Evolutionary conservation across 2,113 vertebrate genomes (phyloP).

Genomic region (Noturus placidus): DNA sequence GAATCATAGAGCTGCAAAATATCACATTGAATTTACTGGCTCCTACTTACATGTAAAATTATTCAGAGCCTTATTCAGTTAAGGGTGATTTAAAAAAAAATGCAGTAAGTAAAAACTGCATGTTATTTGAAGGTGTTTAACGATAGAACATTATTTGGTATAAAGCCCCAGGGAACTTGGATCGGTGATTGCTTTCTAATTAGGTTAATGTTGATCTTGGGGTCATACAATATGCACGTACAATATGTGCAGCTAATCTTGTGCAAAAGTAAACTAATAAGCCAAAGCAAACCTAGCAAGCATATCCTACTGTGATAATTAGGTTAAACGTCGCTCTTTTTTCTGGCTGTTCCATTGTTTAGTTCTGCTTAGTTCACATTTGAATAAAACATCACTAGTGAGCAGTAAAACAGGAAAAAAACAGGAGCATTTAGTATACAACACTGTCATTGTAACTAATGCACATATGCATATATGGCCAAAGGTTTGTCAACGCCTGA

Average conservation of each 20-base stretch:
- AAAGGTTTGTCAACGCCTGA: neutral
- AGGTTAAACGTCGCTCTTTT: neutral
- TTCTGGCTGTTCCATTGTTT: neutral
- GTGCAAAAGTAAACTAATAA: conserved; percentile 26
- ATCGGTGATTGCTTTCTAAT: conserved; percentile 22
- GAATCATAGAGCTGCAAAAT: neutral
- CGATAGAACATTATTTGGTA: neutral
- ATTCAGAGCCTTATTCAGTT: conserved; percentile 15
- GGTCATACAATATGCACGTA: conserved; percentile 22
- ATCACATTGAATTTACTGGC: neutral
- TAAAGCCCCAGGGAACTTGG: conserved; percentile 10
- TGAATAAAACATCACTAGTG: neutral
- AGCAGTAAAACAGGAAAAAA: neutral
- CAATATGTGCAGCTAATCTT: conserved; percentile 22
- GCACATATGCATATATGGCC: neutral
- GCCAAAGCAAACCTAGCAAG: neutral
- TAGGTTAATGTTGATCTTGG: conserved; percentile 16
- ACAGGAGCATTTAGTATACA: neutral
- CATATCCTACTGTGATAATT: conserved; percentile 15
- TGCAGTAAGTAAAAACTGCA: neutral
- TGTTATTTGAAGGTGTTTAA: conserved; percentile 7
- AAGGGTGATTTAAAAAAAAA: neutral
- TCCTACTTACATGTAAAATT: neutral
- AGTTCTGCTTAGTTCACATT: neutral
- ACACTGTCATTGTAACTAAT: neutral